Evolutionary conservation across 2,113 vertebrate species (phyloP).

Genomic region (Sinocyclocheilus rhinocerous): DNA sequence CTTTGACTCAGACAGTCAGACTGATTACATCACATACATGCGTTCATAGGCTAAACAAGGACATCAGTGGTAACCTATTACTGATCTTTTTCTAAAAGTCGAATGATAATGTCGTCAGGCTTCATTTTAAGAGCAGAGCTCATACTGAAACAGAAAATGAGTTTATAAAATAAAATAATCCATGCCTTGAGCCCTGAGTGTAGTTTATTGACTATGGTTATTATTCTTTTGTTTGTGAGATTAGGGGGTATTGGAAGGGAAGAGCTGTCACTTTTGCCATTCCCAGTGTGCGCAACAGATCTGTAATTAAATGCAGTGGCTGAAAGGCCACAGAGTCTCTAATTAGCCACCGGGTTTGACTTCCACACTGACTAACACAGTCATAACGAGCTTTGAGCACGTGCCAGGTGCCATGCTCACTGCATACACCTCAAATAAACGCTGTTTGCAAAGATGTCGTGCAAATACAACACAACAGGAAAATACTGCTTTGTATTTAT

Average conservation of each 20-base stretch:
- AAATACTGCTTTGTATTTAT: not conserved
- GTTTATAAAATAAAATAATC: constrained; percentile 15
- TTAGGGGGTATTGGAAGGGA: constrained; percentile 31
- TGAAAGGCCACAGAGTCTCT: constrained; percentile 69
- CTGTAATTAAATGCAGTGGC: constrained; percentile 68
- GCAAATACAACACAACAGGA: not conserved
- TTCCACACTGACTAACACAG: constrained; percentile 75
- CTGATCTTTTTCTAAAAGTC: not conserved
- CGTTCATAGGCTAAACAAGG: not conserved
- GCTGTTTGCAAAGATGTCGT: not conserved
- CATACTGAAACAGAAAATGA: not conserved
- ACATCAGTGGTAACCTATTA: not conserved
- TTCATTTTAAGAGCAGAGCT: not conserved
- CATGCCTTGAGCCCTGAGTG: not conserved
- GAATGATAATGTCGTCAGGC: not conserved
- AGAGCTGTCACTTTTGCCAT: constrained; percentile 52
- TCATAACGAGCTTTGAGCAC: constrained; percentile 71
- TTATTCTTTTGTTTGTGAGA: constrained; percentile 23
- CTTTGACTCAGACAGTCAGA: not conserved
- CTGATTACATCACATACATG: constrained; percentile 11
- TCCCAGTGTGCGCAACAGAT: constrained; percentile 47
- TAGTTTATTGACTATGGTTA: constrained; percentile 24
- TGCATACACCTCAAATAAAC: not conserved
- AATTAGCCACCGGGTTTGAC: constrained; percentile 74
- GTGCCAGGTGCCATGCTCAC: constrained; percentile 7